Conservation (phyloP, 1,140 invertebrate genomes). For the Aphaenogaster ashmeadi region DNA sequence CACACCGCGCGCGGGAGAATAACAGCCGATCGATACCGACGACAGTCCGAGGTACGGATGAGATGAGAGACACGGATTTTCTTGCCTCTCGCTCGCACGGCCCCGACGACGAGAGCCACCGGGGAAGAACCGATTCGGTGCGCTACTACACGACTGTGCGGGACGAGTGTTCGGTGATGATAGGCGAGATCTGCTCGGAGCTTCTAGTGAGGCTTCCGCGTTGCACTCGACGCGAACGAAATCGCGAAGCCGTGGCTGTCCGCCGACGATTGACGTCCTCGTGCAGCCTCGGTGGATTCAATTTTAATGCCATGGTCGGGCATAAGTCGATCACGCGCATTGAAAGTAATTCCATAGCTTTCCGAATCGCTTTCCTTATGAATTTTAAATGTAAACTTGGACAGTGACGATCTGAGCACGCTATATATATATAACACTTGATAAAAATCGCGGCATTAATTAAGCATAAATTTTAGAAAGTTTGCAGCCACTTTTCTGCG, state of each 20-base stretch:
- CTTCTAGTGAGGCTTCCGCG: slow-evolving; percentile 31
- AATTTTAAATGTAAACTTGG: background rate
- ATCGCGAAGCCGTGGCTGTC: background rate
- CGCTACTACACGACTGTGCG: slow-evolving; percentile 21
- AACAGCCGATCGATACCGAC: slow-evolving; percentile 54
- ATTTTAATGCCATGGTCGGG: slow-evolving; percentile 24
- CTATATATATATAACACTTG: background rate
- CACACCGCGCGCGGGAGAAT: slow-evolving; percentile 45
- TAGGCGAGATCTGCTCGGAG: slow-evolving; percentile 39
- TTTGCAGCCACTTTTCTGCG: background rate
- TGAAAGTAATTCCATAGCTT: background rate
- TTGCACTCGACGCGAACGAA: slow-evolving; percentile 16
- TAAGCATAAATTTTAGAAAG: background rate
- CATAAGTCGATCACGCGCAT: background rate
- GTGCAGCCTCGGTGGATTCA: slow-evolving; percentile 14
- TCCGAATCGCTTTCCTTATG: background rate
- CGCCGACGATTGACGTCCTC: slow-evolving; percentile 26
- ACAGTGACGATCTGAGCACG: background rate
- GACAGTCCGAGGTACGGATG: slow-evolving; percentile 50
- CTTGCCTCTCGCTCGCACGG: background rate
- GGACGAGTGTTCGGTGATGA: slow-evolving; percentile 36
- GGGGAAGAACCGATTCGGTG: slow-evolving; percentile 26
- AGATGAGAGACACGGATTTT: slow-evolving; percentile 29
- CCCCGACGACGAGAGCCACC: slow-evolving; percentile 17
- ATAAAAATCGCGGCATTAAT: background rate